Conservation (phyloP, 2,888 invertebrate genomes). For the Cetonia aurata region DNA sequence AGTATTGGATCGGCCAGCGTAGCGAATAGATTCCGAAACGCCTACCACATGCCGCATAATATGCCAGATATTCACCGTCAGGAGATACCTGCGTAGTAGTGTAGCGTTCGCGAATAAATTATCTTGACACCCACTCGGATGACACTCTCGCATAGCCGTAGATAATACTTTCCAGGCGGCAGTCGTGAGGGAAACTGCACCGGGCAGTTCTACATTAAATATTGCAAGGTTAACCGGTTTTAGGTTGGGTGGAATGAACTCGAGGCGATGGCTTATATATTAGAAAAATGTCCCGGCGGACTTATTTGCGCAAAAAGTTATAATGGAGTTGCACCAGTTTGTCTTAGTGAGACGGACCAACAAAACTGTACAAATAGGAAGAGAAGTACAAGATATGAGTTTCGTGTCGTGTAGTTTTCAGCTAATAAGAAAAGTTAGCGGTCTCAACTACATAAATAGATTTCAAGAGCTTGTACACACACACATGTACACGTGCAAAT, state of each 20-base stretch:
- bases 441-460: no score
- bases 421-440: no score
- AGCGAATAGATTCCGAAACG: conserved; percentile 27
- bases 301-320: conserved; percentile 30
- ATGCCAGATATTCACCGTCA: conserved; percentile 12
- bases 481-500: no score
- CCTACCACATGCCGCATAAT: conserved; percentile 6
- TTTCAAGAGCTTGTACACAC: no score
- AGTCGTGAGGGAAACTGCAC: conserved; percentile 20
- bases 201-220: conserved; percentile 22
- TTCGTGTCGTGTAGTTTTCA: no score
- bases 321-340: conserved; percentile 17
- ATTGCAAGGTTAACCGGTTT: conserved; percentile 39
- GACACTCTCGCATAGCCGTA: conserved; percentile 22
- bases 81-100: conserved; percentile 22
- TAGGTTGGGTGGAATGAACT: conserved; percentile 32
- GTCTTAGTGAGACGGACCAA: no score
- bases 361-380: no score
- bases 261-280: conserved; percentile 23
- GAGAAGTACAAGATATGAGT: no score
- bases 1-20: conserved; percentile 13
- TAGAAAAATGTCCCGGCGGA: conserved; percentile 26
- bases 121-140: conserved; percentile 36
- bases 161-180: conserved; percentile 14
- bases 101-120: conserved; percentile 33